Percentiles rank a stretch among this genome's conserved stretches.
Evolutionary conservation across 2,113 vertebrate genomes (phyloP).

Genomic region (cattle (Bos taurus)): ARS-UCD2.0 NC_037340.1:64172501-64173000

Average conservation of each 20-base stretch:
- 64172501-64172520: background rate
- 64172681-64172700: background rate
- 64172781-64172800: background rate
- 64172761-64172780: background rate
- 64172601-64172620: background rate
- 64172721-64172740: background rate
- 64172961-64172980: background rate
- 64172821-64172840: background rate
- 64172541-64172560: background rate
- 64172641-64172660: slow-evolving; percentile 2
- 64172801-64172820: background rate
- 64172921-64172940: background rate
- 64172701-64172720: background rate
- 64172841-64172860: background rate
- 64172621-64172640: background rate
- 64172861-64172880: background rate
- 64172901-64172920: background rate
- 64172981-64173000: background rate
- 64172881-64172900: background rate
- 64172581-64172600: slow-evolving; percentile 11
- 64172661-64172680: background rate
- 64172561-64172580: background rate
- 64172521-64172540: background rate
- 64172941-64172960: background rate
- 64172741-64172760: slow-evolving; percentile 16